Evolutionary conservation across 2,888 invertebrate genomes (phyloP).

Genomic region (Isoperla grammatica): DNA sequence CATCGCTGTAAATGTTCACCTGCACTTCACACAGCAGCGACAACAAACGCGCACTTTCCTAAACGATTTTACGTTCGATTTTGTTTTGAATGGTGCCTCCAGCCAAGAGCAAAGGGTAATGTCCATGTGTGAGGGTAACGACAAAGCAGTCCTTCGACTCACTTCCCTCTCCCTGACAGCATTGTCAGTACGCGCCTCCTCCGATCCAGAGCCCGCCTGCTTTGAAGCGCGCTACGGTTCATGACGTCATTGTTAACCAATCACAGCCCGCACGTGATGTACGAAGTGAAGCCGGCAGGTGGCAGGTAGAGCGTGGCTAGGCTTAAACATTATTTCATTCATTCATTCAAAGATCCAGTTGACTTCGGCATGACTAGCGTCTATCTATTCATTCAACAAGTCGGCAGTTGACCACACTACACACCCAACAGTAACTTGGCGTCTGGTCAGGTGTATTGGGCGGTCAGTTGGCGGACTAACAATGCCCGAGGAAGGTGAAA

Average conservation of each 20-base stretch:
- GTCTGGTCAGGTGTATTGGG: too few relatives aligned
- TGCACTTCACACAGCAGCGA: neutral
- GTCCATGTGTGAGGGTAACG: neutral
- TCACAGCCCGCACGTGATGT: neutral
- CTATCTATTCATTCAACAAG: too few relatives aligned
- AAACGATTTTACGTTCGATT: neutral
- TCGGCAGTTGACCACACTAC: too few relatives aligned
- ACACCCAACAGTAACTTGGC: too few relatives aligned
- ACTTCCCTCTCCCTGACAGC: conserved; percentile 1
- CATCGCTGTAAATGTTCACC: neutral
- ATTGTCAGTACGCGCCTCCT: conserved; percentile 2
- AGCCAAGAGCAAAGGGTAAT: neutral
- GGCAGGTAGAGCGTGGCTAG: neutral
- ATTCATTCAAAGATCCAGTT: neutral
- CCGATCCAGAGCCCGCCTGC: conserved; percentile 4
- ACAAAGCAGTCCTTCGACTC: neutral
- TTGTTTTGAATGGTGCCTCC: neutral
- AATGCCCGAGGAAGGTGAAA: too few relatives aligned
- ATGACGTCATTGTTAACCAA: conserved; percentile 1
- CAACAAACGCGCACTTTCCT: neutral
- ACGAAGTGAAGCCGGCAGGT: neutral
- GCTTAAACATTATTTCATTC: neutral
- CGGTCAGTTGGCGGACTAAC: too few relatives aligned
- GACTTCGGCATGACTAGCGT: too few relatives aligned
- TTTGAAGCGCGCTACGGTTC: neutral